Base-by-base conservation (phyloP, 2,888 invertebrate species). In the Pachydiplax longipennis region DNA sequence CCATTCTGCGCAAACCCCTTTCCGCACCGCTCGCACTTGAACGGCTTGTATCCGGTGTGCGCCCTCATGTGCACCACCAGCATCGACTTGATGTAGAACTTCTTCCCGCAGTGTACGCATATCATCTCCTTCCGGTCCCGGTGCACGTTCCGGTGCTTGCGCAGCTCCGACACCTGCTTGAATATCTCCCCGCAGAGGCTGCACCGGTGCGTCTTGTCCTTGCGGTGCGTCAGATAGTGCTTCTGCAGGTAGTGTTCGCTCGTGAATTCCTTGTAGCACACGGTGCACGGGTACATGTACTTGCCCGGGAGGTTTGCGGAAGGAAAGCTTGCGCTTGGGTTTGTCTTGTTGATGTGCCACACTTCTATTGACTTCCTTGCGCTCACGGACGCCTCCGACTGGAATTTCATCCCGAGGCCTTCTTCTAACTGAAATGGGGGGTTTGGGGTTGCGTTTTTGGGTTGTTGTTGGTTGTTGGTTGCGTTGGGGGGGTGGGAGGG, bases 121-220 rank as follows among this genome's bases (percentile, higher is more conserved):
- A 25, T 53, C 5, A 53, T 31, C 4, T 83, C 82, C 6, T 53
- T 25, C 15, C 81, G 31, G 8, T 53, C 15, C 35, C 40, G 12
- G 8, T 25, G 44, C 18, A 53, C 53, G 53, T 2, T 18, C 5
- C 53, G 53, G 58, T 92, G 92, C 90, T 91, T 91, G 40, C 91
- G 22, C 90, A 92, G 91, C 18, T 91, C 44, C 25, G 91, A 65
- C 65, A 91, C 91, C 0, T 91, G 91, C 48, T 91, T 90, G 91
- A 92, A 92, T 31, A 82, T 65, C 90, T 91, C 91, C 22, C 92
- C 92, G 83, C 92, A 92, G 48, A 92, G 91, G 80, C 90, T 90
- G 65, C 92, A 92, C 5, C 87, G 73, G 91, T 90, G 92, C 0
- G 91, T 90, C 35, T 58, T 90, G 81, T 91, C 91, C 81, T 92